phyloP scores from a whole-genome alignment of 2,888 invertebrate genomes.

The Ferrisia virgata region DNA sequence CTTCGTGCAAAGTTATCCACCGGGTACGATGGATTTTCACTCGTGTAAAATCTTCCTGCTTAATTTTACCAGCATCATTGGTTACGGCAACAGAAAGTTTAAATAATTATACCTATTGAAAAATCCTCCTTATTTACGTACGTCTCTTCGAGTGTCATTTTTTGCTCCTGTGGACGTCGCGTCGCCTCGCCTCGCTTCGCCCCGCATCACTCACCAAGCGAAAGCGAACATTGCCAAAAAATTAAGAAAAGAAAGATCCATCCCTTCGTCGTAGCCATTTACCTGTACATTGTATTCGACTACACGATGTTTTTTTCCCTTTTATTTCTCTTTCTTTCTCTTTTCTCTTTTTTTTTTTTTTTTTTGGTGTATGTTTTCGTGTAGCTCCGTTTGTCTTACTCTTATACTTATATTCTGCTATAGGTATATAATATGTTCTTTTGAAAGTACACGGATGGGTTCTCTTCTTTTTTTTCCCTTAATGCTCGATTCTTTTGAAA shows the following conservation, averaged over 20 bases:
- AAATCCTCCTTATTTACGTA: too few species aligned
- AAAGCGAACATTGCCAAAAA: neutral
- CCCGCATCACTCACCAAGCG: too few species aligned
- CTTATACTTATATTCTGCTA: neutral
- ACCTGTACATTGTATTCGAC: neutral
- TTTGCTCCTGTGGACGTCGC: neutral
- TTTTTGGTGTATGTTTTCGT: neutral
- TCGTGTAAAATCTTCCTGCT: constrained; percentile 7
- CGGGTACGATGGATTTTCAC: neutral
- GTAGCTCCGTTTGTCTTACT: neutral
- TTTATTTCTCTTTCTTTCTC: neutral
- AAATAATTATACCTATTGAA: neutral
- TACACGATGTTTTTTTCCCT: too few species aligned
- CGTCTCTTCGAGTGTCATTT: neutral
- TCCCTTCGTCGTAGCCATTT: neutral
- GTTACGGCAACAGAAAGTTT: neutral
- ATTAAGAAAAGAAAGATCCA: neutral
- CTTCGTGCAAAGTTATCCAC: neutral
- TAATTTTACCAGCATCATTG: too few species aligned
- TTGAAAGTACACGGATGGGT: neutral
- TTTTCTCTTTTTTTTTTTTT: too few species aligned
- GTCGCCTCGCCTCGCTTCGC: too few species aligned
- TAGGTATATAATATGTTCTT: neutral
- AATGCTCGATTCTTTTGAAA: neutral
- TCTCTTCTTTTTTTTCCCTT: neutral